Evolutionary conservation across 2,113 vertebrate genomes (phyloP), one percentile per base, ranked within the genome.

Genomic region (Hippocampus zosterae): DNA sequence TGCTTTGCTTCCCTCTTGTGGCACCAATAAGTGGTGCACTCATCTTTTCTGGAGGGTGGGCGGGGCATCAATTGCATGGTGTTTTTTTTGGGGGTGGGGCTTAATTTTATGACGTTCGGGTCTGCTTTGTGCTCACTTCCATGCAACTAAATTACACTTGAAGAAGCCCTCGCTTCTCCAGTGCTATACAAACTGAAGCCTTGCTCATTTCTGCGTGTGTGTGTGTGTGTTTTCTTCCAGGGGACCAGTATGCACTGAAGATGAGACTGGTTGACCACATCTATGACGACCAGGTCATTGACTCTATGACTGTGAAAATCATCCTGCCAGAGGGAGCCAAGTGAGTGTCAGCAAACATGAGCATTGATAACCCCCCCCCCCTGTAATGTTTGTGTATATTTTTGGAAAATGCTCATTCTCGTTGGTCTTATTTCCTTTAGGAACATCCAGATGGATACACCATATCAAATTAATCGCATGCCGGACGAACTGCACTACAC

Each of bases 191-290:
- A 25, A 27, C 23, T 27, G 2, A 27, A 29, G 23, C 56, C 25
- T 29, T 57, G 5, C 13, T 60, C 2, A 33, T 18, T 5, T 5
- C 33, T 37, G 33, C 33, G 33, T 37, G 33, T 1, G 33, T 59
- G 10, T 63, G 18, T 46, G 21, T 27, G n/a, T n/a, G n/a, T n/a
- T n/a, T 69, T 71, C 27, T 57, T 70, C 56, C 56, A 99, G 97
- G 97, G 77, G 97, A 99, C 84, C 96, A 98, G 74, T 99, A 98
- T 57, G 97, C 97, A 9, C 82, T 99, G 90, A 98, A 97, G 89
- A 98, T 99, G 94, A 93, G 97, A 68, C 93, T 99, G 65, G 93
- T 98, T 10, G 97, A 99, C 86, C 97, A 99, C 0, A 95, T 99
- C 1, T 99, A 98, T 79, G 97, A 99, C 59, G 97, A 99, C 71